Conservation (phyloP, 2,797 vertebrate species). For the Premnoplex brunnescens region DNA sequence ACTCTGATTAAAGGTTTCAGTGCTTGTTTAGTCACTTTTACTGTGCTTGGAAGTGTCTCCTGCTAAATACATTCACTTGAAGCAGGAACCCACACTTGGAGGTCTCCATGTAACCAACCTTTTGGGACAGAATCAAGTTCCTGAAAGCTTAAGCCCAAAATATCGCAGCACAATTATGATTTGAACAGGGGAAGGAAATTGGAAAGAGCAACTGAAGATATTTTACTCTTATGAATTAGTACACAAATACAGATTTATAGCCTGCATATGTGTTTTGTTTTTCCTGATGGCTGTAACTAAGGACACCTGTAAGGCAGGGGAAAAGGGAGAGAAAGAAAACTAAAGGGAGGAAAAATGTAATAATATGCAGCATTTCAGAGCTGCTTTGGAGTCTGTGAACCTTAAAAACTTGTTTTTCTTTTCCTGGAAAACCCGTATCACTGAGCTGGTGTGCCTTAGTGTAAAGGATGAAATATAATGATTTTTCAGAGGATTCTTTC, state of each 20-base stretch:
- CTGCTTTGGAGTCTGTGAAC: constrained; percentile 45
- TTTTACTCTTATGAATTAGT: constrained; percentile 75
- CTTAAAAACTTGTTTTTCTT: constrained; percentile 45
- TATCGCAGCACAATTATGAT: neutral
- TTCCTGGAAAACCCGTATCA: constrained; percentile 64
- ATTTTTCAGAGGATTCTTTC: constrained; percentile 65
- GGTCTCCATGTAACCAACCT: constrained; percentile 33
- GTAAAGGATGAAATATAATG: constrained; percentile 62
- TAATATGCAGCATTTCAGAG: constrained; percentile 55
- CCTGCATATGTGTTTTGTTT: constrained; percentile 76
- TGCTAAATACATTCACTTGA: constrained; percentile 29
- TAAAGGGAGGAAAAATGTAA: constrained; percentile 60
- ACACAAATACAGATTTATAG: constrained; percentile 75
- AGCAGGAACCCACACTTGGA: constrained; percentile 30
- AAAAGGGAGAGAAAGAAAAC: constrained; percentile 69
- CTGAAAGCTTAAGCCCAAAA: constrained; percentile 40
- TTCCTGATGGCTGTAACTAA: constrained; percentile 75
- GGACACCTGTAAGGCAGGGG: constrained; percentile 76
- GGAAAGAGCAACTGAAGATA: constrained; percentile 65
- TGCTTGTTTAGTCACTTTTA: neutral
- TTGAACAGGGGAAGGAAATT: constrained; percentile 67
- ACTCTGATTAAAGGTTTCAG: constrained; percentile 26
- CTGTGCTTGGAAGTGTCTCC: neutral
- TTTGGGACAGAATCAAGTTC: constrained; percentile 37
- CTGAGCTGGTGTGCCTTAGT: constrained; percentile 57